Percentiles rank a stretch among this genome's conserved stretches.
These are phyloP conservation scores for Loriculus beryllinus DNA, from an alignment of 2,797 vertebrate genomes.

Conservation along the genomic window DNA sequence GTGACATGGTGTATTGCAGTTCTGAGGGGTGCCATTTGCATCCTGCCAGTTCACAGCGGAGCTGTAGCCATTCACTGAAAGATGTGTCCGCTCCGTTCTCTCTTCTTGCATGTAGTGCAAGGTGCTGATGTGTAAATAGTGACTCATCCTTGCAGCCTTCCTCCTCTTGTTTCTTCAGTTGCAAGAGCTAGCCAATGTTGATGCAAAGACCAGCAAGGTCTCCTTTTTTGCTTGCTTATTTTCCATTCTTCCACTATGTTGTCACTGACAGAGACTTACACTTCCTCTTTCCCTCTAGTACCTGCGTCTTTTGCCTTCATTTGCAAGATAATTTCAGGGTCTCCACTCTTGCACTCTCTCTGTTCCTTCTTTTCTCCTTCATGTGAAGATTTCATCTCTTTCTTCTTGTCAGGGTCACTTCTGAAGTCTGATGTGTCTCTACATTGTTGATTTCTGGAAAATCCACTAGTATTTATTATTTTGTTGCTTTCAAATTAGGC, in stretches of 20 bases:
- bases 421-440: background rate
- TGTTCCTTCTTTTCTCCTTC: background rate
- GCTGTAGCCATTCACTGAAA: fast-evolving
- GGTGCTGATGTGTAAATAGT: background rate
- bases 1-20: background rate
- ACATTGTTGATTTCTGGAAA: background rate
- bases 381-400: background rate
- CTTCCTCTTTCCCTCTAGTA: background rate
- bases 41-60: background rate
- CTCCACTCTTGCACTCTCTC: background rate
- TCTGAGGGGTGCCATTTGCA: fast-evolving
- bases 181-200: background rate
- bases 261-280: background rate
- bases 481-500: background rate
- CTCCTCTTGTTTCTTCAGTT: background rate
- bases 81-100: background rate
- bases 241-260: background rate
- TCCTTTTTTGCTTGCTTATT: background rate
- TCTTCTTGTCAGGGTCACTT: background rate
- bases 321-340: background rate
- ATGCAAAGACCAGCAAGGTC: background rate
- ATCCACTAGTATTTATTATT: conserved; percentile 2
- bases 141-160: background rate
- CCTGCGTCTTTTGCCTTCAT: background rate
- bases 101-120: background rate